phyloP scores from a whole-genome alignment of 2,113 vertebrate genomes.

The Oryzias curvinotus region DNA sequence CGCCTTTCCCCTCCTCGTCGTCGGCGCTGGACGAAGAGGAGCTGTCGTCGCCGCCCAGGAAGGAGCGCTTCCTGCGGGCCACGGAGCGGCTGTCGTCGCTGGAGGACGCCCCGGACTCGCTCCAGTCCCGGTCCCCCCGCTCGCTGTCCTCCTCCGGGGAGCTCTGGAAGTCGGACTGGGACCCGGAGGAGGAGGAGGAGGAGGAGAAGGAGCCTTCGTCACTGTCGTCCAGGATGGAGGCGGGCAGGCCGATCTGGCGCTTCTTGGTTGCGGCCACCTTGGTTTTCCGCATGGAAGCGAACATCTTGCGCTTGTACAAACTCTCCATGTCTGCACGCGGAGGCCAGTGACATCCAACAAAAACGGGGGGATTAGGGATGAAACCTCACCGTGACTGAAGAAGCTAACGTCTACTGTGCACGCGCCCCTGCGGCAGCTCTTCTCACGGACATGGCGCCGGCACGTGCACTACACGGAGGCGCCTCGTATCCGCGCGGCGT shows the following conservation, averaged over 20 bases:
- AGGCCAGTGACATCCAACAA: slow-evolving; percentile 39
- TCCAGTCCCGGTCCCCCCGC: slow-evolving; percentile 36
- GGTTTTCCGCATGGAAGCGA: slow-evolving; percentile 74
- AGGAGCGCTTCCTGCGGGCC: slow-evolving; percentile 63
- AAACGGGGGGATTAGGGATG: background rate
- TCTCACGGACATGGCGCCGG: too few relatives aligned
- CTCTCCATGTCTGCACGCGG: slow-evolving; percentile 68
- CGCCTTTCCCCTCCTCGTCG: background rate
- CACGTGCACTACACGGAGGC: too few relatives aligned
- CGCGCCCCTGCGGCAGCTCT: too few relatives aligned
- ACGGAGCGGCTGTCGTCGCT: slow-evolving; percentile 68
- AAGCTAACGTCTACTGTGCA: background rate
- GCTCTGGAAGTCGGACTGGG: slow-evolving; percentile 64
- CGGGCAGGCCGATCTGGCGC: slow-evolving; percentile 66
- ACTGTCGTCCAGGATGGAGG: slow-evolving; percentile 72
- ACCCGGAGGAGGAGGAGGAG: slow-evolving; percentile 47
- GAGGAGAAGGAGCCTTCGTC: slow-evolving; percentile 72
- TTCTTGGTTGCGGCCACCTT: slow-evolving; percentile 64
- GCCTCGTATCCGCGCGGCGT: too few relatives aligned
- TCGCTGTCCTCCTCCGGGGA: slow-evolving; percentile 57
- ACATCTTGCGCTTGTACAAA: slow-evolving; percentile 75
- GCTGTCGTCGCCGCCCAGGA: slow-evolving; percentile 55
- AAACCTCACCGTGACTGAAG: slow-evolving; percentile 5
- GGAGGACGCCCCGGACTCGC: slow-evolving; percentile 56
- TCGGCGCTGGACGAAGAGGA: slow-evolving; percentile 51